Base-by-base conservation (phyloP, 2,888 invertebrate genomes). In the Torymus texanus region DNA sequence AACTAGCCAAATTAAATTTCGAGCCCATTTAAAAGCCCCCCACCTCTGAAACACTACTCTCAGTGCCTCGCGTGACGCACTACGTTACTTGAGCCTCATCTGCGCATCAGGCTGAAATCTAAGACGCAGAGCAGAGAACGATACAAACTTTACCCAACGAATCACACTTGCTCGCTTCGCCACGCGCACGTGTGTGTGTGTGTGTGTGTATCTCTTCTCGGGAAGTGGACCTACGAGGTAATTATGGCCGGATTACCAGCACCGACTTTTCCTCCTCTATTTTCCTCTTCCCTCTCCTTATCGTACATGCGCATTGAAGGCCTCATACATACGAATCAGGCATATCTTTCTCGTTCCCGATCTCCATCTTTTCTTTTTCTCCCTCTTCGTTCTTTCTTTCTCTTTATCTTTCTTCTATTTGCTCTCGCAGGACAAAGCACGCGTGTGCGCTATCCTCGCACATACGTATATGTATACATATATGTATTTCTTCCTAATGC, bases 301-400 rank as follows among this genome's bases (percentile, higher is more conserved):
- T 41, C 24, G 55, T 65, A 29, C n/a, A 5, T 21, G 56, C 62
- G 41, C 53, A 62, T 63, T 76, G 56, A 55, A 21, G 62, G 55
- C 62, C 68, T 75, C 61, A 67, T 61, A 68, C 67, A 53, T 59
- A 59, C 59, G 53, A 74, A 74, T 74, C 61, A 59, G 51, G 18
- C 63, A 50, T 65, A 76, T 55, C 21, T 67, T 24, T 59, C 16
- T 29, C 29, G 29, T 29, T 29, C 29, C 29, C 3, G 29, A 29
- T 29, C 4, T 2, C 29, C 58, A 76, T 55, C 21, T 67, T 24
- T 51, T 12, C 18, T 56, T 16, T 18, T 14, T 11, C n/a, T 13
- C 18, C 13, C 29, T 75, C 24, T 29, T 62, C 14, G 24, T 41
- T 21, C 58, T 66, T 29, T 53, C 12, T n/a, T 59, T 75, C 24